A percentile compares a stretch with the other conserved stretches of the same genome.
These are phyloP conservation scores for Diabrotica virgifera DNA, from an alignment of 1,140 invertebrate genomes.

Conservation along the genomic window DNA sequence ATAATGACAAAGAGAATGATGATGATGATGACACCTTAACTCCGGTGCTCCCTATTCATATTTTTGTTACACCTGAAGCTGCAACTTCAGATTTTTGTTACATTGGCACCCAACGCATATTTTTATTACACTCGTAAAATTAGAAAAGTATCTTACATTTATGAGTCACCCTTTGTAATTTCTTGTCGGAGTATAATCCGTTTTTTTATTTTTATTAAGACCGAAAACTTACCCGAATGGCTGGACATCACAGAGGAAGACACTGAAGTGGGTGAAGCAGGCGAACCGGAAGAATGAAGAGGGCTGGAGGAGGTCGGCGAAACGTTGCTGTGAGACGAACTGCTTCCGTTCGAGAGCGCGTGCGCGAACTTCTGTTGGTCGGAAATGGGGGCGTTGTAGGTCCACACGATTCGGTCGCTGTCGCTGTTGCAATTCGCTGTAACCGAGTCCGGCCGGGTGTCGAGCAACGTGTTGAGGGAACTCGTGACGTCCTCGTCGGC, in stretches of 20 bases:
- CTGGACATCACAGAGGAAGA: conserved; percentile 83
- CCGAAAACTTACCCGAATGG: conserved; percentile 42
- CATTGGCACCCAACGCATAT: too few species aligned
- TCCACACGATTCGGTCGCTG: conserved; percentile 74
- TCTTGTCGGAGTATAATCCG: too few species aligned
- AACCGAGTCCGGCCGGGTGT: conserved; percentile 66
- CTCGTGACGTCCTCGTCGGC: conserved; percentile 91
- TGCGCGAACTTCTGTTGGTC: conserved; percentile 50
- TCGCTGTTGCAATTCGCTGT: conserved; percentile 30
- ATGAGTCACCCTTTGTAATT: too few species aligned
- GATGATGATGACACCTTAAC: too few species aligned
- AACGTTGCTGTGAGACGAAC: conserved; percentile 60
- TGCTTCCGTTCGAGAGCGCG: conserved; percentile 55
- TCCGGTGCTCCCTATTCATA: too few species aligned
- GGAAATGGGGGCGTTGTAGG: conserved; percentile 78
- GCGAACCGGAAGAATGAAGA: conserved; percentile 57
- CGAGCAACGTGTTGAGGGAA: conserved; percentile 83
- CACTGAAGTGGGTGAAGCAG: conserved; percentile 77
- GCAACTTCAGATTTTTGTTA: too few species aligned
- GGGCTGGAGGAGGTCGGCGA: conserved; percentile 64
- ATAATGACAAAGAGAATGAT: too few species aligned
- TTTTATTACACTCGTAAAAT: too few species aligned
- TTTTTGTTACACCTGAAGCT: too few species aligned
- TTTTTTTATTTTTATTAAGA: too few species aligned
- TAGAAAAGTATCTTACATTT: too few species aligned